Evolutionary conservation across 2,113 vertebrate genomes (phyloP).

Genomic region (Callospermophilus lateralis): DNA sequence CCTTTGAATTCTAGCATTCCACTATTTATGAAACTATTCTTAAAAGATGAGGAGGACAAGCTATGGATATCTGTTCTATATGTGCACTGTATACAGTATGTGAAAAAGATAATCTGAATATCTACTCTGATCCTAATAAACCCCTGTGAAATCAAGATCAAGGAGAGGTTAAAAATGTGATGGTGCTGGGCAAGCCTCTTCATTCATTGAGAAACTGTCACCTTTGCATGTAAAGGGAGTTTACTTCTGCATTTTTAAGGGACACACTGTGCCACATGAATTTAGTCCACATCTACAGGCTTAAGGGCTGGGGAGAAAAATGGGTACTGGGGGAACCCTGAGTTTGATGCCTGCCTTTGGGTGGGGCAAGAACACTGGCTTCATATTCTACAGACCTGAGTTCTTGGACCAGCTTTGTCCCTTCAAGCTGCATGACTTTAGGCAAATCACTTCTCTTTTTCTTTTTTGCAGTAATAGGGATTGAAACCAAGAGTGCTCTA

Average conservation of each 20-base stretch:
- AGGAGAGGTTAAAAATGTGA: neutral
- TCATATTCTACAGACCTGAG: neutral
- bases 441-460: neutral
- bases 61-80: neutral
- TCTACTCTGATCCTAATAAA: neutral
- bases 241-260: neutral
- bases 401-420: neutral
- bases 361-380: neutral
- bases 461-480: neutral
- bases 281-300: neutral
- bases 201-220: neutral
- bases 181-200: neutral
- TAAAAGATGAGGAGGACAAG: neutral
- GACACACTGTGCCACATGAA: too few species aligned
- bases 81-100: too few species aligned
- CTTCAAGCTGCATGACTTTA: neutral
- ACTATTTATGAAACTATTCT: conserved; percentile 51
- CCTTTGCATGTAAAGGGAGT: neutral
- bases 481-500: neutral
- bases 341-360: neutral
- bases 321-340: neutral
- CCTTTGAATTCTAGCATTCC: neutral
- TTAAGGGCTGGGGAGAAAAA: neutral
- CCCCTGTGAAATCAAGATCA: neutral
- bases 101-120: neutral